Base-by-base conservation (phyloP, 2,888 invertebrate genomes). In the Cephus nigrinus region DNA sequence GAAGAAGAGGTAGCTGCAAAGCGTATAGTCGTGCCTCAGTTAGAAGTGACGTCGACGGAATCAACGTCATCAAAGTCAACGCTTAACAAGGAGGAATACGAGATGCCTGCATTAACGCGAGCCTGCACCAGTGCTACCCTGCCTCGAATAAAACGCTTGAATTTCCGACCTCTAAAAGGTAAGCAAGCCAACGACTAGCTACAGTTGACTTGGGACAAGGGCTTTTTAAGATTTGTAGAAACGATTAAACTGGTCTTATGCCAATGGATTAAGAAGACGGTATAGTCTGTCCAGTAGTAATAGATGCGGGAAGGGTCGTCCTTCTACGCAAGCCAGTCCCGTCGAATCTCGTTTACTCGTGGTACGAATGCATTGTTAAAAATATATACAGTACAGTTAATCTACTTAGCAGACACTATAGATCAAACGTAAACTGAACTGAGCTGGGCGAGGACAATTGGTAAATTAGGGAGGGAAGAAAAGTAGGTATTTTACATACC, bases 71-170 rank as follows among this genome's bases (percentile, higher is more conserved):
- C 55, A 9, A 30, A 69, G 77, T 74, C 74, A 12, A 30, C 74
- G 12, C n/a, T 12, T 2, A 35, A 32, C 31, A 33, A 34, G 34
- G 23, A 74, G 35, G 82, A 82, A 31, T 80, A 68, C 79, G 82
- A 82, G 75, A 89, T 89, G 89, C 87, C 89, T 77, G 85, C 85
- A 78, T 82, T 89, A 75, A 87, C 86, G 76, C 84, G 86, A 75
- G 85, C 84, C 74, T 87, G 83, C 78, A 82, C 88, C 80, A 86
- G 88, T 82, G 85, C 83, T 76, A 85, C 86, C 76, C 83, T 89
- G 73, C 88, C 88, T 35, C 84, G 88, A 68, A 83, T 89, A 78
- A 88, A 89, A 79, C 85, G 85, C 31, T 82, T 87, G 71, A 84
- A 84, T 77, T 85, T 87, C 73, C 81, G 83, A 15, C 80, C 85